Conservation (phyloP, 2,797 vertebrate species). For the Sardinella longiceps region DNA sequence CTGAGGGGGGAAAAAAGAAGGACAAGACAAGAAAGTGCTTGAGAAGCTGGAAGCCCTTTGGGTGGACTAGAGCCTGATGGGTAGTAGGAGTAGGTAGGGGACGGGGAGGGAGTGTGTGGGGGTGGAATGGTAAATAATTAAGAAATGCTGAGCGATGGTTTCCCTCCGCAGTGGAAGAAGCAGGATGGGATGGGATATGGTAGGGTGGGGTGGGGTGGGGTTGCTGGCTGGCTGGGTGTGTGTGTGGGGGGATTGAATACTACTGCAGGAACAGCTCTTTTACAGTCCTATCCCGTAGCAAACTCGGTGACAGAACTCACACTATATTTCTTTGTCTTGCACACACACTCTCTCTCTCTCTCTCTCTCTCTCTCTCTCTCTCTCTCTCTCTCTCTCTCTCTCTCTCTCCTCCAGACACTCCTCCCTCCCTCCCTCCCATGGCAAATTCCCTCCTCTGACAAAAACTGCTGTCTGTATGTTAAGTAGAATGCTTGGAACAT, state of each 20-base stretch:
- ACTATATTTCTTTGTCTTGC: neutral
- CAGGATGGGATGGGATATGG: neutral
- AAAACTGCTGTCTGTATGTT: neutral
- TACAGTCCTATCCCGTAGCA: constrained; percentile 5
- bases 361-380: too few relatives aligned
- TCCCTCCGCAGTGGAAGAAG: neutral
- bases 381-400: neutral
- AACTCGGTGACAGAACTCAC: neutral
- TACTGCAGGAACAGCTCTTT: neutral
- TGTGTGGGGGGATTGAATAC: neutral
- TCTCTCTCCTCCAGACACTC: too few relatives aligned
- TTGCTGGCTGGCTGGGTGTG: too few relatives aligned
- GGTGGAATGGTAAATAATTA: neutral
- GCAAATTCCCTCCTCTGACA: neutral
- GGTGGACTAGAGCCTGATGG: neutral
- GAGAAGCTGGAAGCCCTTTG: neutral
- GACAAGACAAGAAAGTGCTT: constrained; percentile 17
- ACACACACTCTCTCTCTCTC: neutral
- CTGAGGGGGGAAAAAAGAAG: neutral
- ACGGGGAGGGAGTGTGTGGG: neutral
- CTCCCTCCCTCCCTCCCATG: neutral
- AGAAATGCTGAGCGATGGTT: neutral
- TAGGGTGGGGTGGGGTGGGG: neutral
- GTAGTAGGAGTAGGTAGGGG: too few relatives aligned
- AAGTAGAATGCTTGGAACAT: neutral